Evolutionary conservation across 2,113 vertebrate species (phyloP).

Genomic region (Dromaius novaehollandiae): DNA sequence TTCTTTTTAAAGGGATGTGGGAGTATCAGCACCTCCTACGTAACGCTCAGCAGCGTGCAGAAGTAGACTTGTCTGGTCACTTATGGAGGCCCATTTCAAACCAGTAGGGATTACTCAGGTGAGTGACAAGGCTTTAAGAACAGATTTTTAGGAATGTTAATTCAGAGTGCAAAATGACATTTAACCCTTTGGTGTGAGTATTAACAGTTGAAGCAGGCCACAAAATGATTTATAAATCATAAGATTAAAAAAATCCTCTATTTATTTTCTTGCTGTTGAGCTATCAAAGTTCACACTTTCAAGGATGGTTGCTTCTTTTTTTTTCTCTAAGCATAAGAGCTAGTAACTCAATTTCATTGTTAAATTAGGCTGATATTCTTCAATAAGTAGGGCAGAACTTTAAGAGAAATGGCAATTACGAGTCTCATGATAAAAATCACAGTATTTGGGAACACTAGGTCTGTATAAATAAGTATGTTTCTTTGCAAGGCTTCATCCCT

Average conservation of each 20-base stretch:
- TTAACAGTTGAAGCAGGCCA: conserved; percentile 4
- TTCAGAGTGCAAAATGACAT: conserved; percentile 34
- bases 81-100: conserved; percentile 47
- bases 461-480: background rate
- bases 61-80: conserved; percentile 67
- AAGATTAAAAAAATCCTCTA: background rate
- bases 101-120: conserved; percentile 55
- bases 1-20: conserved; percentile 70
- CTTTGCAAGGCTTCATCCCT: background rate
- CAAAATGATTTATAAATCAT: conserved; percentile 1
- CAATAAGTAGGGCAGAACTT: background rate
- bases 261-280: conserved; percentile 20
- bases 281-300: conserved; percentile 24
- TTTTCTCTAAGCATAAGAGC: background rate
- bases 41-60: conserved; percentile 54
- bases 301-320: background rate
- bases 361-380: background rate
- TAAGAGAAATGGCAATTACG: background rate
- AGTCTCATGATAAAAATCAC: conserved; percentile 9
- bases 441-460: background rate
- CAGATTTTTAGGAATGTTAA: conserved; percentile 60
- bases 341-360: conserved; percentile 25
- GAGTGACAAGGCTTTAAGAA: conserved; percentile 57
- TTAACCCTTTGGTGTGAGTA: conserved; percentile 54
- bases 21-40: conserved; percentile 72